Percentiles rank a stretch among this genome's conserved stretches.
Conservation (phyloP, 2,888 invertebrate genomes). For the Leucophenga maculata region DNA sequence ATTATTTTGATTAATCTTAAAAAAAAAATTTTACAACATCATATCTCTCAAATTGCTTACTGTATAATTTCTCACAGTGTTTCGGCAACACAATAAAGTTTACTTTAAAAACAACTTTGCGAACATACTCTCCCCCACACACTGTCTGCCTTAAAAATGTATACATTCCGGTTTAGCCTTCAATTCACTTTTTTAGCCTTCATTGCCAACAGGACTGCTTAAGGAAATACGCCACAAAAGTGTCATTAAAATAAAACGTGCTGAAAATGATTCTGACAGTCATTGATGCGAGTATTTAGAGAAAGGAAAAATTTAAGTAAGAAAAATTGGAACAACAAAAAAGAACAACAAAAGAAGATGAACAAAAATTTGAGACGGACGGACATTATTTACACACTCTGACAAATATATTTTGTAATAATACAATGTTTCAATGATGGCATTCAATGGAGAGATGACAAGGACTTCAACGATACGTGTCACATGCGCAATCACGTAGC, state of each 20-base stretch:
- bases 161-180: too few species aligned
- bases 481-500: conserved; percentile 56
- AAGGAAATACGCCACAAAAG: conserved; percentile 55
- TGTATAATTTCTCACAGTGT: too few species aligned
- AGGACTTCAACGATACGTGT: conserved; percentile 45
- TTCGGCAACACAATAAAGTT: too few species aligned
- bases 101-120: too few species aligned
- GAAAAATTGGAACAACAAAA: conserved; percentile 28
- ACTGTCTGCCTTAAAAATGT: too few species aligned
- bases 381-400: neutral
- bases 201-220: too few species aligned
- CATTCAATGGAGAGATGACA: conserved; percentile 36
- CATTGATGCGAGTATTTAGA: conserved; percentile 14
- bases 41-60: too few species aligned
- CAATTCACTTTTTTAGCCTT: too few species aligned
- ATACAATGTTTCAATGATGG: conserved; percentile 26
- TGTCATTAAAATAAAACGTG: conserved; percentile 62
- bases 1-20: too few species aligned
- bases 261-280: conserved; percentile 49
- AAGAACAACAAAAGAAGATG: conserved; percentile 29
- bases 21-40: too few species aligned
- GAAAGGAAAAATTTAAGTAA: conserved; percentile 33
- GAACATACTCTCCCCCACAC: too few species aligned
- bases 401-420: neutral
- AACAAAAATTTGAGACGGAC: neutral